Base-by-base conservation (phyloP, 23 tunicate genomes). In the Trididemnum clinides region DNA sequence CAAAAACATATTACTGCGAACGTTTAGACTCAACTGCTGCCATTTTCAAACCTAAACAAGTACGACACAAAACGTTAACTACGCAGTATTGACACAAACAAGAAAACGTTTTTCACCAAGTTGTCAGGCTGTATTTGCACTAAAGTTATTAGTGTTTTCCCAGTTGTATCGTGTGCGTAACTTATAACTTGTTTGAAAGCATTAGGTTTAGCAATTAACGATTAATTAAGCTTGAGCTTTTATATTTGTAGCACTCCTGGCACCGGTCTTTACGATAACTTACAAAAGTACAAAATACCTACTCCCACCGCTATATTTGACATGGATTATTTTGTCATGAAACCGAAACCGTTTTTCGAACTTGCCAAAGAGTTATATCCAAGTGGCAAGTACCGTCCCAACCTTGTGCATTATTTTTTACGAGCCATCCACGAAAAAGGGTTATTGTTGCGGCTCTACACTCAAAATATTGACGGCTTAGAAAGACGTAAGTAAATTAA, bases 391-490 rank as follows among this genome's bases (percentile, higher is more conserved):
- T 95, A 95, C 73, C 82, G 79, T 19, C 99, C 99, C 22, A 91
- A 88, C 32, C 1, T 33, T 1, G 89, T 91, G 39, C 99, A 95
- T 87, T 82, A 90, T 50, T 95, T 95, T 50, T 72, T 90, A 1
- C 58, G 85, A 33, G 34, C 73, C 30, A 63, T 95, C 2, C 87
- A 86, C 37, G 95, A 95, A 39, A 87, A 86, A 80, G 99, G 99
- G 28, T 28, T 95, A 0, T 78, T 95, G 0, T 31, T 86, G 71
- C 82, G 96, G 30, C 34, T 87, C 25, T 95, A 95, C 62, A 90
- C 96, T 5, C 99, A 95, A 84, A 95, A 95, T 59, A 95, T 95
- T 39, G 99, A 95, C 64, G 99, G 99, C 28, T 87, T 95, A 28
- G 99, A 95, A 82, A 39, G 92, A 83, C 71, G 98, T 93, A 64